phyloP scores from a whole-genome alignment of 2,113 vertebrate genomes.

The Corythoichthys intestinalis region DNA sequence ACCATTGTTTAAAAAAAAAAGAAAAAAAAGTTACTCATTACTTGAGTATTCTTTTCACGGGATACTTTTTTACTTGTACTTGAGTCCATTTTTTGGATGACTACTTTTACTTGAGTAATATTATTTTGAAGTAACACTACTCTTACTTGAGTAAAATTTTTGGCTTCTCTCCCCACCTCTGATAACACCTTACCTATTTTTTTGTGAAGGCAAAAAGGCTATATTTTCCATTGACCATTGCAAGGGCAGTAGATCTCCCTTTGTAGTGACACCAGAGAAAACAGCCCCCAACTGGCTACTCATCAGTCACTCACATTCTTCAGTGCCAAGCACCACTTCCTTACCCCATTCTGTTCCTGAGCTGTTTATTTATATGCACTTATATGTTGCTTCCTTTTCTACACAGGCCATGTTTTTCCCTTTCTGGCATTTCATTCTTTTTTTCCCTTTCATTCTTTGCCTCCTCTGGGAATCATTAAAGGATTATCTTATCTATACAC shows the following conservation, averaged over 20 bases:
- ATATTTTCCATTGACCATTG: not conserved
- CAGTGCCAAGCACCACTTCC: not conserved
- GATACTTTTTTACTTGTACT: no score
- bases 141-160: no score
- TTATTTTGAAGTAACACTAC: no score
- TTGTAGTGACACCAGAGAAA: not conserved
- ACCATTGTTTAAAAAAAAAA: no score
- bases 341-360: not conserved
- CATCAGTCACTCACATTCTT: constrained; percentile 2
- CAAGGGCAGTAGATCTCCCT: not conserved
- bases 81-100: no score
- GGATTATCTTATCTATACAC: constrained; percentile 18
- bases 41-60: no score
- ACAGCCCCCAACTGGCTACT: not conserved
- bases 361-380: not conserved
- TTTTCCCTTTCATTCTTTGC: not conserved
- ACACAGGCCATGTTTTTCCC: not conserved
- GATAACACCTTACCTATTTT: not conserved
- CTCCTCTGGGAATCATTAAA: not conserved
- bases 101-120: no score
- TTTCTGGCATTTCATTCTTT: not conserved
- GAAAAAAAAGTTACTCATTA: no score
- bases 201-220: not conserved
- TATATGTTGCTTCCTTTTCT: not conserved
- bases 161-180: no score